These are phyloP conservation scores for Battus philenor DNA, from an alignment of 1,140 invertebrate genomes.

Conservation along the genomic window DNA sequence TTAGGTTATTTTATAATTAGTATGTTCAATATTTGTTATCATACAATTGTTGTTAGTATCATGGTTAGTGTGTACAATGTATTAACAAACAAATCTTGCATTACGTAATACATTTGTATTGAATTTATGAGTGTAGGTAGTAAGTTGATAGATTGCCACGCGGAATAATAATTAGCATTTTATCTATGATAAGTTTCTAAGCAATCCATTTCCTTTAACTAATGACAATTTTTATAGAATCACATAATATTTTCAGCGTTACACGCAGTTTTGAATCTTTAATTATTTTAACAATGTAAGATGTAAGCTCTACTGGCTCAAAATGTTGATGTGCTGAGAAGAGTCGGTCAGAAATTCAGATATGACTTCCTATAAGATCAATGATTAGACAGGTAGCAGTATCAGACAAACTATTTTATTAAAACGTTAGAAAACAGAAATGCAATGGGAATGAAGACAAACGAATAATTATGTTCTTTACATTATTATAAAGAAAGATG, in stretches of 20 bases:
- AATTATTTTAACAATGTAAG: not conserved
- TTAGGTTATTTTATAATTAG: too few relatives aligned
- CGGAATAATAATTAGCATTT: constrained; percentile 9
- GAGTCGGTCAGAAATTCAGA: not conserved
- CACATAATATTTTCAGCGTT: not conserved
- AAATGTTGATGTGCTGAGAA: too few relatives aligned
- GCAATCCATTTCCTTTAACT: not conserved
- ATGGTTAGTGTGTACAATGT: too few relatives aligned
- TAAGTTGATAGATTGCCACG: not conserved
- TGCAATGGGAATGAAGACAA: too few relatives aligned
- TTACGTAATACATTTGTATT: too few relatives aligned
- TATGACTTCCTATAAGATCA: not conserved
- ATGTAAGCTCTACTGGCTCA: not conserved
- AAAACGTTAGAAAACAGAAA: too few relatives aligned
- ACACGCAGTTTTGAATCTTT: not conserved
- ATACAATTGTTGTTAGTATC: too few relatives aligned
- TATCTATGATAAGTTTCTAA: not conserved
- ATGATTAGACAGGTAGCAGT: not conserved
- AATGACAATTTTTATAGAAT: not conserved
- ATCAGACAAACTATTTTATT: too few relatives aligned
- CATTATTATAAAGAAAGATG: too few relatives aligned
- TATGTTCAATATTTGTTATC: too few relatives aligned
- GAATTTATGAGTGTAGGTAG: not conserved
- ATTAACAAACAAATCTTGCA: too few relatives aligned
- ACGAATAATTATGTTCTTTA: too few relatives aligned